phyloP scores from a whole-genome alignment of 2,797 vertebrate species.

The Moxostoma hubbsi region DNA sequence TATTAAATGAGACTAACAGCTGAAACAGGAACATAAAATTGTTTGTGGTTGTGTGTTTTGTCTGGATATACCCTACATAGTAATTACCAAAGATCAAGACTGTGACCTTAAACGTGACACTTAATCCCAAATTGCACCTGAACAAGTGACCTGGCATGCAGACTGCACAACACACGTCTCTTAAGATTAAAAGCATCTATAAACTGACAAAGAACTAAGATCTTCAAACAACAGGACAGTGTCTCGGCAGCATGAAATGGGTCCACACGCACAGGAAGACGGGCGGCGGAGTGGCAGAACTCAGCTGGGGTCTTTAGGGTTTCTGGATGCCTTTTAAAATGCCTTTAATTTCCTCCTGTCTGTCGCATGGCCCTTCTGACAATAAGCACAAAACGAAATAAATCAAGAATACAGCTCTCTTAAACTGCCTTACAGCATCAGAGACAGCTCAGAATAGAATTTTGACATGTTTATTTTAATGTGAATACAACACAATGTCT shows the following conservation, averaged over 20 bases:
- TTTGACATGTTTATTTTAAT: constrained; percentile 42
- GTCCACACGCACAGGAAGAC: constrained; percentile 23
- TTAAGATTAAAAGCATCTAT: neutral
- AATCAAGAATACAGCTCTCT: constrained; percentile 32
- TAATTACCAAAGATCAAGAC: no score
- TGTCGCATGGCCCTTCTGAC: constrained; percentile 61
- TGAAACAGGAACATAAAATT: no score
- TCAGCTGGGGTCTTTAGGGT: constrained; percentile 52
- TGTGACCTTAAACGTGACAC: no score
- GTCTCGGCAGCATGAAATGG: constrained; percentile 18
- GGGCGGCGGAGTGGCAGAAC: constrained; percentile 36
- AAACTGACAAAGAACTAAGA: neutral
- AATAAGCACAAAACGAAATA: constrained; percentile 47
- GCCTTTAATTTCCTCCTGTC: constrained; percentile 77
- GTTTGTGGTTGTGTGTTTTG: no score
- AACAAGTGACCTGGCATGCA: no score
- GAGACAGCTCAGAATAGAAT: constrained; percentile 46
- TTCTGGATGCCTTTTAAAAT: constrained; percentile 70
- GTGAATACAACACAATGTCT: constrained; percentile 37
- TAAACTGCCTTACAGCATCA: constrained; percentile 37
- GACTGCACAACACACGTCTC: no score
- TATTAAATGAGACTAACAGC: no score
- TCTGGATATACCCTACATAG: no score
- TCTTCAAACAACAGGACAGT: constrained; percentile 44
- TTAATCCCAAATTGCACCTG: no score